Evolutionary conservation across 2,888 invertebrate species (phyloP), one percentile per base, ranked within the genome.

Genomic region (Punctoribates punctum): DNA sequence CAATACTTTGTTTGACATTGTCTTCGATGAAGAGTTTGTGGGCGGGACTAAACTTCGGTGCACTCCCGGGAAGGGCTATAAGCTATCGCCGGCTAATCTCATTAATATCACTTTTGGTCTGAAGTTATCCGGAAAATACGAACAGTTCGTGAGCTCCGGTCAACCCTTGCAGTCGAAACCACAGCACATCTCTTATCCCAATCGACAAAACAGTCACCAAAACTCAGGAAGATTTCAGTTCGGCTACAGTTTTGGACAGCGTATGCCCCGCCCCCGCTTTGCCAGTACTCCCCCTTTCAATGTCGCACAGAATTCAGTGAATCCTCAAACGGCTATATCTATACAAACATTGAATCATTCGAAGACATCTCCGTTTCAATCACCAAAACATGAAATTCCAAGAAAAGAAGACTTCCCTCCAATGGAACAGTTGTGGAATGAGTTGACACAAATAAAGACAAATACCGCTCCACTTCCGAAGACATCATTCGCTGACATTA

Each of bases 1-100:
- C n/a, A 73, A 72, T 25, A 72, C 85, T 0, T 79, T 90, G 75
- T 92, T 90, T 82, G 93, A 93, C 80, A 87, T 96, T 27, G 84
- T 95, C 76, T 94, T 94, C 82, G 95, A 96, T 82, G 85, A 88
- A 78, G 84, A 88, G 29, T 92, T 95, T 83, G 84, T 88, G 46
- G 91, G 90, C 23, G 93, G 89, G 15, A 27, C 79, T 1, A 48
- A 72, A 54, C 76, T 54, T 77, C 83, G 83, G 75, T 82, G 82
- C 78, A 81, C 82, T 1, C 74, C 80, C 17, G 80, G 79, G 11
- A 80, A 87, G 67, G 79, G 78, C 17, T 80, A 79, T 73, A 73
- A 76, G 65, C 75, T 79, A 74, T 75, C 75, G 15, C 78, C 79
- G 34, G 74, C 78, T 65, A 73, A 29, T 54, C 73, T 90, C 77